Evolutionary conservation across 1,140 invertebrate genomes (phyloP), one percentile per base, ranked within the genome.

Genomic region (Bombus polaris): DNA sequence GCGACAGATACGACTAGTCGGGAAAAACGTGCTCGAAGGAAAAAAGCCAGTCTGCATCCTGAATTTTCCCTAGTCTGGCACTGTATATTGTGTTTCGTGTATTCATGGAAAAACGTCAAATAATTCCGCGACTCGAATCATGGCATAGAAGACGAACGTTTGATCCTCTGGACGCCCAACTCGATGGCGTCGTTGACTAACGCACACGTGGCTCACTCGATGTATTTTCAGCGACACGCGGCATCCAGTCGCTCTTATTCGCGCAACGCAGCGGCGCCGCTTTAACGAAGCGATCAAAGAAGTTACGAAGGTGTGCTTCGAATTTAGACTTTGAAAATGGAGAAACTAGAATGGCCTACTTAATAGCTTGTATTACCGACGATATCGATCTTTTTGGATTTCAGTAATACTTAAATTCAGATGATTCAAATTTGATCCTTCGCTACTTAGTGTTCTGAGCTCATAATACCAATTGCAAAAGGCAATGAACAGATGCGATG

Each of bases 31-130:
- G 65, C 25, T 42, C 28, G 12, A 39, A 42, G 59, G 59, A 25
- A 35, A 42, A 32, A 22, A 37, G 47, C 18, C 73, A 12, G 42
- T 28, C 25, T 22, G 13, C 25, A 6, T 74, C 73, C 44, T 25
- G 44, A 44, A 74, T 74, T 35, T 53, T 74, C 73, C 42, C n/a
- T 32, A 18, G 42, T 22, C 71, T 8, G 42, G 71, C 53, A 66
- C 66, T 25, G 35, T 37, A 68, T 81, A 77, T 84, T 82, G 84
- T 79, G 75, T 81, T 39, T 37, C 83, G 82, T 66, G 86, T 80
- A 88, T 88, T 88, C 89, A 81, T 72, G 72, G 84, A 73, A 81
- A 91, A 87, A 68, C 79, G 89, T 89, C 87, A 87, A 91, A 91
- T 91, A 91, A 91, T 82, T 90, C 80, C 47, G 75, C 28, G 39